Conservation (phyloP, 2,113 vertebrate genomes). For the Lethenteron camtschaticum region DNA sequence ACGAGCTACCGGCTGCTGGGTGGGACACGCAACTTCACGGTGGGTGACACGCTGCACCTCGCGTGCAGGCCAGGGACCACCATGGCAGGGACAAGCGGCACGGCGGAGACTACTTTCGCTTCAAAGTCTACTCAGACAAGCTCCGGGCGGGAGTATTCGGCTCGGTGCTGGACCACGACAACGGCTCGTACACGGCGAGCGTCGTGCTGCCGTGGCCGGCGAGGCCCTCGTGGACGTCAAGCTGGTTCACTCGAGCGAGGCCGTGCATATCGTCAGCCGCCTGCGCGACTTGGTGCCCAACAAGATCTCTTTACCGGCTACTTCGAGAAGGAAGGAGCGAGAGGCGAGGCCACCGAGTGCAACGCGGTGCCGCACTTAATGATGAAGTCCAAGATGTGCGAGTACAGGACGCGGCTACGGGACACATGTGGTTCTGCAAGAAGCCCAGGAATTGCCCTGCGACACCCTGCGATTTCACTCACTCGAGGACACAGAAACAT, state of each 20-base stretch:
- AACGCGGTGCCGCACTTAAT: constrained; percentile 47
- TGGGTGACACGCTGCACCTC: constrained; percentile 12
- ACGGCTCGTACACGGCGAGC: constrained; percentile 14
- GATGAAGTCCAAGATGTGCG: constrained; percentile 38
- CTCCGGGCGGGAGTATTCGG: constrained; percentile 15
- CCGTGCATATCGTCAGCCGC: constrained; percentile 14
- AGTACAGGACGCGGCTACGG: constrained; percentile 71
- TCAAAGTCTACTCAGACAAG: constrained; percentile 12
- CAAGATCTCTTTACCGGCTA: constrained; percentile 74
- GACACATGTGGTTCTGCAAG: constrained; percentile 93
- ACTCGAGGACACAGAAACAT: constrained; percentile 63
- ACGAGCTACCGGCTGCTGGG: constrained; percentile 1
- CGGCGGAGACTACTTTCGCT: constrained; percentile 18
- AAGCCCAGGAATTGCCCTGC: constrained; percentile 63
- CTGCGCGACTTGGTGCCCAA: constrained; percentile 52
- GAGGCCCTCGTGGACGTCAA: constrained; percentile 13
- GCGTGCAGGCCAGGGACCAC: constrained; percentile 12
- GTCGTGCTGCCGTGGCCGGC: constrained; percentile 15
- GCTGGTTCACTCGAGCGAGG: constrained; percentile 17
- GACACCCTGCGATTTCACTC: constrained; percentile 58
- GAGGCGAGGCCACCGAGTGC: constrained; percentile 49
- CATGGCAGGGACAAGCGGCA: constrained; percentile 11
- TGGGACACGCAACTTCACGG: constrained; percentile 1
- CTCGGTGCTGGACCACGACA: constrained; percentile 12
- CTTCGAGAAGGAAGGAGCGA: constrained; percentile 46